Evolutionary conservation across 1,140 invertebrate genomes (phyloP), one percentile per base, ranked within the genome.

Genomic region (Neoseiulus cucumeris): DNA sequence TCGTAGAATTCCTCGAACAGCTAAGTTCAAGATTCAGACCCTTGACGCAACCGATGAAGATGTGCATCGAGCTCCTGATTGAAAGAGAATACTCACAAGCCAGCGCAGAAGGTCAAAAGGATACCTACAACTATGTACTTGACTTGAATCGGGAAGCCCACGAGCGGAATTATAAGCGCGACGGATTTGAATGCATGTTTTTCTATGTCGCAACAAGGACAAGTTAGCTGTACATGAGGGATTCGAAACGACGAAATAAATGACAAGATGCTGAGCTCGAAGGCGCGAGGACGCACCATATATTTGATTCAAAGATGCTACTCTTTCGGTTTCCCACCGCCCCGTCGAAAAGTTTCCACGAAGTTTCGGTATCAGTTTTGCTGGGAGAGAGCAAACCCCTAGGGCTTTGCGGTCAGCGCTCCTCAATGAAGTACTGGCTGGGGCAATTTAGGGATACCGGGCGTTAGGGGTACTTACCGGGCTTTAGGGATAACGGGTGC

Each of bases 61-160:
- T 97, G 86, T 98, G 93, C 81, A 98, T 98, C 80, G 95, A 98
- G 79, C 95, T 97, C 74, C 82, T 99, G 71, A 98, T 99, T 72
- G 95, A 98, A 78, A 99, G 98, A 76, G 95, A 98, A 77, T 98
- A 98, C 79, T 76, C 98, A n/a, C n/a, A n/a, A 72, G 92, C 97
- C 74, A 84, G 95, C 74, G 90, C 88, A 66, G 92, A 97, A 73
- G 91, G 89, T 64, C 88, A 95, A 75, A 96, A 95, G 78, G 95
- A 99, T 78, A 91, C 89, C 17, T 59, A 59, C 22, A 59, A 25
- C 25, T n/a, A n/a, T n/a, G n/a, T 59, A 59, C 22, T 29, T 59
- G 12, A 17, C 51, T 25, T 59, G 22, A 25, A 17, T 39, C 33
- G 33, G 4, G n/a, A n/a, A 14, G n/a, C 42, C n/a, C 42, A 14